Evolutionary conservation across 2,113 vertebrate species (phyloP), one percentile per base, ranked within the genome.

Genomic region (Bufo gargarizans): DNA sequence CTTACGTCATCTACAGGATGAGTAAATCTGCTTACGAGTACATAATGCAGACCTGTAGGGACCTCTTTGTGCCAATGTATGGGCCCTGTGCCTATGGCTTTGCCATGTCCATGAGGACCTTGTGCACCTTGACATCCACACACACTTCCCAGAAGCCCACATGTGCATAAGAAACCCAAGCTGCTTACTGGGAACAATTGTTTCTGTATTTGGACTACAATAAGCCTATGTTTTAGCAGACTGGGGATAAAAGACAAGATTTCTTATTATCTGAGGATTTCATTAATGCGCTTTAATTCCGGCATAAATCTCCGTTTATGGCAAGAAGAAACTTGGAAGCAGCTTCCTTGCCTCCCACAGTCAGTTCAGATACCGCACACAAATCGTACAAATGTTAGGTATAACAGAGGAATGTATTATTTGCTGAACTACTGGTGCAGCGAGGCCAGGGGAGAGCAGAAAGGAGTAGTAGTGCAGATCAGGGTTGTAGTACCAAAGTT

Each of bases 241-340:
- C 71, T 9, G 71, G 71, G 45, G 45, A 74, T 43, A 74, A 74
- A 74, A 47, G 45, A 76, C 16, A 1, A 49, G 45, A 50, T 76
- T 76, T 76, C 72, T 76, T 76, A 76, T 76, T 76, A 76, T 76
- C 47, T 49, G 72, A 76, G 72, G 72, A 76, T 76, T 76, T 76
- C 47, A 50, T 76, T 76, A 76, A 76, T 76, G 11, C 72, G 47
- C 72, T 76, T 50, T 76, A 76, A 76, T 76, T 76, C 72, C 47
- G 16, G 45, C 47, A 76, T 20, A 76, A 76, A 76, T 76, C 72
- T 76, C 72, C 50, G 17, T 4, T 20, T 10, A 76, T 50, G 47
- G 72, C 45, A 16, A 14, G 33, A 50, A 20, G 47, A 50, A 50
- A 50, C 72, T 19, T 50, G 72, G 47, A 76, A 49, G 72, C 72